Evolutionary conservation across 2,797 vertebrate genomes (phyloP).

Genomic region (Selene dorsalis): DNA sequence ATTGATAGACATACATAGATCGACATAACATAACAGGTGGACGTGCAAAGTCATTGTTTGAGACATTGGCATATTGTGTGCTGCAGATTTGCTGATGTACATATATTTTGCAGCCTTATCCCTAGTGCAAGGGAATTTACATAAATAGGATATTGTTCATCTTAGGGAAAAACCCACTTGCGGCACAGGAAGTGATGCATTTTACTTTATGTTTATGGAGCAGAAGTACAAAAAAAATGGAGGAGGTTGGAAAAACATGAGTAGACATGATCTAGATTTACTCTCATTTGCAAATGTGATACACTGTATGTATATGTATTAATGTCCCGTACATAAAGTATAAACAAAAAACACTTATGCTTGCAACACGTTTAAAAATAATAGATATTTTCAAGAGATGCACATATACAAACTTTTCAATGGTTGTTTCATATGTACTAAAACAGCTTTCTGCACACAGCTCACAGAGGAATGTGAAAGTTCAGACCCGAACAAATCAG

Average conservation of each 20-base stretch:
- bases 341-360: too few species aligned
- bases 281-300: too few species aligned
- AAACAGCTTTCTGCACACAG: conserved; percentile 50
- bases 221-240: not conserved
- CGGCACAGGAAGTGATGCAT: conserved; percentile 11
- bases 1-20: not conserved
- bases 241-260: not conserved
- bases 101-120: not conserved
- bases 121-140: too few species aligned
- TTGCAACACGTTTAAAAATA: too few species aligned
- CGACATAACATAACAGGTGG: too few species aligned
- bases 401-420: too few species aligned
- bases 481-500: conserved; percentile 82
- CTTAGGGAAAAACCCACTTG: not conserved
- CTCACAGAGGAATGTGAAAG: conserved; percentile 82
- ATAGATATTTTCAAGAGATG: too few species aligned
- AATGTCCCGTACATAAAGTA: too few species aligned
- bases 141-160: not conserved
- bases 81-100: too few species aligned
- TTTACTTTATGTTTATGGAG: conserved; percentile 8
- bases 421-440: not conserved
- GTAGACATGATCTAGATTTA: not conserved
- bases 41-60: not conserved
- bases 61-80: too few species aligned
- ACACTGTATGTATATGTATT: too few species aligned